Evolutionary conservation across 2,797 vertebrate species (phyloP), one percentile per base, ranked within the genome.

Genomic region (Myotis findleyi): DNA sequence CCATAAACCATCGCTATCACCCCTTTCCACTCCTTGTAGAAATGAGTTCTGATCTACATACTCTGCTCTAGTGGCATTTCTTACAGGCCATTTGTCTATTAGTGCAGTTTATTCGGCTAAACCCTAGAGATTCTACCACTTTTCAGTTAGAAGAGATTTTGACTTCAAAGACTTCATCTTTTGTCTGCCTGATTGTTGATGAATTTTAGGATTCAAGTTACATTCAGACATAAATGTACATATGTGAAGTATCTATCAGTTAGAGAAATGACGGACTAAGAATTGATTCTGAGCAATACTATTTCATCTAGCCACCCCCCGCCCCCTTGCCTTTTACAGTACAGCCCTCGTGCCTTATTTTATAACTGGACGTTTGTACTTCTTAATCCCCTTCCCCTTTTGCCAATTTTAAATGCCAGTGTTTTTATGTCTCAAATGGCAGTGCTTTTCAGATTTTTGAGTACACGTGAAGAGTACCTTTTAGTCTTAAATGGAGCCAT

Each of bases 131-230:
- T 62, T 44, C n/a, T 72, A 0, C 51, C n/a, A 1, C 89, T 79
- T 85, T 93, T 57, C 77, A 3, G 8, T 53, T 33, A 82, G 71
- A 76, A 93, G 71, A 76, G 36, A 66, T 33, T 80, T 87, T 93
- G 53, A 75, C 47, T 23, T 81, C 1, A 13, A 62, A 84, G 18
- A 41, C 33, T 81, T 91, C 6, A 10, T 72, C 51, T 95, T 91
- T 86, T 93, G 27, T 89, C 64, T 55, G 55, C 76, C 16, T 36
- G 17, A 23, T 30, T 80, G 3, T 33, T 41, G 27, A n/a, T 23
- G 14, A 87, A 93, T 73, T 66, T 85, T 68, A 91, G 51, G 72
- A 55, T 81, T 85, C 44, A 68, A 23, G 79, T 94, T 91, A 47
- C 7, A 30, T 68, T 64, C 27, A 68, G 25, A 66, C 23, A n/a